Base-by-base conservation (phyloP, 1,140 invertebrate species). In the Neodiprion pinetum region DNA sequence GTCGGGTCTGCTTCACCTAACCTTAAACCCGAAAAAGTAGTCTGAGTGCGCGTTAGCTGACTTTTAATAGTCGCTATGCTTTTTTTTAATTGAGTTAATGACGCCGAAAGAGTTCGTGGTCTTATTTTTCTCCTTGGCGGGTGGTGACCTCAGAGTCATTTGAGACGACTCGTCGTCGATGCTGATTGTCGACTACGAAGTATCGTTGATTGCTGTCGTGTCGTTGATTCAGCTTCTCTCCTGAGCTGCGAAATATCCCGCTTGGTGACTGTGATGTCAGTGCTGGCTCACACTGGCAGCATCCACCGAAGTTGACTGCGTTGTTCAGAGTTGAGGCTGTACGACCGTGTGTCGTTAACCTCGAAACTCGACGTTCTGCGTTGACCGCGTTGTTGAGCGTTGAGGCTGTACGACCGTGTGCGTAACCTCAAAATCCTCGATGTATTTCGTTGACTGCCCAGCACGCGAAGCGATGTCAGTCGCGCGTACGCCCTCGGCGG, bases 21-120 rank as follows among this genome's bases (percentile, higher is more conserved):
- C 49, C 53, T 70, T 0, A 50, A 48, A 47, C 67, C 10, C 28
- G 61, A 9, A 1, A 53, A 11, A 70, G 14, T 70, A 70, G 14
- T 70, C 5, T 53, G 48, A 70, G 28, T 70, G 14, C 67, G 73
- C 14, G 73, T 74, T 69, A 74, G 7, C 73, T 74, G 73, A 70
- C 67, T 53, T 74, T 74, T 74, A 21, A 74, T 70, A 17, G 21
- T 68, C 49, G 12, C 17, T 74, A 8, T 74, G n/a, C 65, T 53
- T 53, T 53, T 70, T 74, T 74, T 74, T 1, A 74, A 70, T 69
- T 74, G 73, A 74, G 11, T 14, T 28, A 72, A 72, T 40, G 47
- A 17, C 47, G 53, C 71, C 17, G 17, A 50, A 66, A 40, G 47
- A 23, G 61, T 40, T 12, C 50, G 7, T 9, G n/a, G 9, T n/a